Evolutionary conservation across 2,888 invertebrate species (phyloP).

Genomic region (Lampropteryx suffumata): DNA sequence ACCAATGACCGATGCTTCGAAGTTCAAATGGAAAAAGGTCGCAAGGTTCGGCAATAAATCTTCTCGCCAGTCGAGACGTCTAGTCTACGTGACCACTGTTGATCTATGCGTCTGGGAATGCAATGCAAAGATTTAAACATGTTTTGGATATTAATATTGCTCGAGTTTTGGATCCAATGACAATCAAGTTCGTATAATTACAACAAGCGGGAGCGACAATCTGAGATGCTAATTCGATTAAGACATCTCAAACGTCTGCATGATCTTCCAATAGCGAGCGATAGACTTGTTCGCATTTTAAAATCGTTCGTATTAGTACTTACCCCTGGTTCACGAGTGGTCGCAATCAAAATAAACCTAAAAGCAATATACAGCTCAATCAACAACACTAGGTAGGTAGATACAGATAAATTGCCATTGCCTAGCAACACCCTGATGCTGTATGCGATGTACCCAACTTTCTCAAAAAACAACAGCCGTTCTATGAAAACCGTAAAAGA

Average conservation of each 20-base stretch:
- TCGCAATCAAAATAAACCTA: conserved; percentile 19
- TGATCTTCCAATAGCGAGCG: no score
- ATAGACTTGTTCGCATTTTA: no score
- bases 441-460: not conserved
- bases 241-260: no score
- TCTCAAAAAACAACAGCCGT: no score
- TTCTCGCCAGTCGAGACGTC: conserved; percentile 28
- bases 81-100: conserved; percentile 33
- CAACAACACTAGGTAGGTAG: conserved; percentile 14
- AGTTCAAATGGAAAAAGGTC: conserved; percentile 26
- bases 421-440: conserved; percentile 25
- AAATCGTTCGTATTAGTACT: no score
- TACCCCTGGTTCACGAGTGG: not conserved
- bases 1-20: conserved; percentile 15
- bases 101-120: conserved; percentile 42
- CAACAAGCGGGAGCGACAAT: no score
- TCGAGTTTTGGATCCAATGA: not conserved
- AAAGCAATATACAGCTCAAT: conserved; percentile 15
- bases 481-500: no score
- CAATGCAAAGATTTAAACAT: conserved; percentile 4
- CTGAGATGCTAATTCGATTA: no score
- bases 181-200: no score
- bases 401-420: conserved; percentile 14
- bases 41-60: conserved; percentile 38
- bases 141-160: not conserved